Conservation (phyloP, 2,888 invertebrate genomes). For the Microctonus hyperodae region DNA sequence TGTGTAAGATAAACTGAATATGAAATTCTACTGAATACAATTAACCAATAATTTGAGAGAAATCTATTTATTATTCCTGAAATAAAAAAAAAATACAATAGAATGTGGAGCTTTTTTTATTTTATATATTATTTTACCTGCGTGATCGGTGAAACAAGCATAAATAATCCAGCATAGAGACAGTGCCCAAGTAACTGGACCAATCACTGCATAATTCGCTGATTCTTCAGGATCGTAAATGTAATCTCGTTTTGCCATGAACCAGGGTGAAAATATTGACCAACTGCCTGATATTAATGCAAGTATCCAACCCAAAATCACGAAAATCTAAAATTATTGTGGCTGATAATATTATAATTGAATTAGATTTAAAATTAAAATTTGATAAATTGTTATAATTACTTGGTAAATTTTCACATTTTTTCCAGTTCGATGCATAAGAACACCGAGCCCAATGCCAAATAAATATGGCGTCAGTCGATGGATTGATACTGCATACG, state of each 20-base stretch:
- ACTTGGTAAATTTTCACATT: constrained; percentile 62
- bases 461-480: constrained; percentile 73
- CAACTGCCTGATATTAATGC: constrained; percentile 64
- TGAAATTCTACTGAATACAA: constrained; percentile 72
- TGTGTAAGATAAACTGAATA: constrained; percentile 74
- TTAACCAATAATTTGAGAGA: constrained; percentile 67
- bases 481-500: constrained; percentile 70
- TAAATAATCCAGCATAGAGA: constrained; percentile 73
- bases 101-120: not conserved
- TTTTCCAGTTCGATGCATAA: constrained; percentile 64
- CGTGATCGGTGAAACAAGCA: constrained; percentile 67
- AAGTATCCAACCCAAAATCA: constrained; percentile 67
- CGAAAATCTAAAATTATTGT: constrained; percentile 62
- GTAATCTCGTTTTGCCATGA: constrained; percentile 68
- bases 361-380: no score
- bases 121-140: constrained; percentile 59
- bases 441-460: constrained; percentile 71
- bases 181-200: constrained; percentile 70
- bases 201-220: constrained; percentile 71
- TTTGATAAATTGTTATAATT: constrained; percentile 24
- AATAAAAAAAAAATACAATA: not conserved
- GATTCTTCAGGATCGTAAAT: constrained; percentile 70
- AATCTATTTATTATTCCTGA: constrained; percentile 66
- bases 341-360: constrained; percentile 23
- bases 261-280: constrained; percentile 70